phyloP scores from a whole-genome alignment of 2,113 vertebrate species.

The Aplodontia rufa region DNA sequence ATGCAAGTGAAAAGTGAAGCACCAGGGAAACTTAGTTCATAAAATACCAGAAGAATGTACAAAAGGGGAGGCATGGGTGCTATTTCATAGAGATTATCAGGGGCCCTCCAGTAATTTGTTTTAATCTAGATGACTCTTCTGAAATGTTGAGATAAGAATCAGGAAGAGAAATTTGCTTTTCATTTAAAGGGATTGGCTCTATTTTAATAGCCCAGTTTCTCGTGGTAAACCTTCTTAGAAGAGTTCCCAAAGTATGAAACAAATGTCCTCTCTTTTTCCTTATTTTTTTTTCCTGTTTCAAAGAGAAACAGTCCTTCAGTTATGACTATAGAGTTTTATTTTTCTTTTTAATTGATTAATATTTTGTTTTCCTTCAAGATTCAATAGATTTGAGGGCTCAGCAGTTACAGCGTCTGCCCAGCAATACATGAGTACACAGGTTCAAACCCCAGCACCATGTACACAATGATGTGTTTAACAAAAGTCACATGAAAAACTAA shows the following conservation, averaged over 20 bases:
- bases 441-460: no score
- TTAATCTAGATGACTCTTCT: not conserved
- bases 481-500: no score
- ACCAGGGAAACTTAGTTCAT: not conserved
- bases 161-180: not conserved
- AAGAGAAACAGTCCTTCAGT: not conserved
- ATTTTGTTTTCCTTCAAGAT: not conserved
- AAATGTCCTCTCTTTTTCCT: not conserved
- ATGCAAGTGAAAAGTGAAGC: not conserved
- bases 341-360: not conserved
- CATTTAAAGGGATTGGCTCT: not conserved
- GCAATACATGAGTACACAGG: no score
- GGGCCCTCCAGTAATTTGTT: not conserved
- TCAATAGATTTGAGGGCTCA: not conserved
- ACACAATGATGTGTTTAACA: no score
- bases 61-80: not conserved
- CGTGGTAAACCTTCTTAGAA: not conserved
- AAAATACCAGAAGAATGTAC: not conserved
- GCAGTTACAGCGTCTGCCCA: no score
- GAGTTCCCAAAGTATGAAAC: not conserved
- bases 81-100: not conserved
- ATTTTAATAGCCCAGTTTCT: not conserved
- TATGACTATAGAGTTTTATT: not conserved
- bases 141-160: not conserved
- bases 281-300: not conserved